Conservation (phyloP, 2,888 invertebrate species). For the Papilio demoleus region DNA sequence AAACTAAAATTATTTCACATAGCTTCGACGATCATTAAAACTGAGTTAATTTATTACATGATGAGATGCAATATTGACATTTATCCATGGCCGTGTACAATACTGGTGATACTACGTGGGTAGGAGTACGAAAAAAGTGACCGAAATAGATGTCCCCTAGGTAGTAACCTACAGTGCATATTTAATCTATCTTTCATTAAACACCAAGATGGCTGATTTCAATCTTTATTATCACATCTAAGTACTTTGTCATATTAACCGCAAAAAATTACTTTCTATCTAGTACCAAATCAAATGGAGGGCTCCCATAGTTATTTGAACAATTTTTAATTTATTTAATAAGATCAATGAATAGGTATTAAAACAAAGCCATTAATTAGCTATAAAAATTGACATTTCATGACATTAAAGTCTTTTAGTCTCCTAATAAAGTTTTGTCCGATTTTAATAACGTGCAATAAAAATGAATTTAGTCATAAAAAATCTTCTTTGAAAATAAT, state of each 20-base stretch:
- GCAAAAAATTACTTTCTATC: too few relatives aligned
- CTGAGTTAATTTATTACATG: not conserved
- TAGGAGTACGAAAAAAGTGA: not conserved
- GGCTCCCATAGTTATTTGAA: not conserved
- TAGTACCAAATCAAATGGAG: too few relatives aligned
- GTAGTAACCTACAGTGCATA: not conserved
- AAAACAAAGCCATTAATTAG: not conserved
- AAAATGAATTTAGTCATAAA: not conserved
- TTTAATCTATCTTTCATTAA: not conserved
- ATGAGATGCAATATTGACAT: not conserved
- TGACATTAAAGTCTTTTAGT: not conserved
- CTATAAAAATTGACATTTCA: slow-evolving; percentile 8
- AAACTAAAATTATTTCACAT: not conserved
- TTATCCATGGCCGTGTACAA: too few relatives aligned
- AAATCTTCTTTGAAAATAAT: not conserved
- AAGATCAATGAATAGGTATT: not conserved
- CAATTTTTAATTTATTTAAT: not conserved
- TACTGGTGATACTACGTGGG: not conserved
- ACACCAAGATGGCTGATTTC: not conserved
- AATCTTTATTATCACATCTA: not conserved
- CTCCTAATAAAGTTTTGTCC: slow-evolving; percentile 18
- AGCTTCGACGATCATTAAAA: not conserved
- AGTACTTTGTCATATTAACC: too few relatives aligned
- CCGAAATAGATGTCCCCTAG: not conserved
- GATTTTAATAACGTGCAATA: slow-evolving; percentile 16